Base-by-base conservation (phyloP, 2,113 vertebrate genomes). In the Patagioenas fasciata region DNA sequence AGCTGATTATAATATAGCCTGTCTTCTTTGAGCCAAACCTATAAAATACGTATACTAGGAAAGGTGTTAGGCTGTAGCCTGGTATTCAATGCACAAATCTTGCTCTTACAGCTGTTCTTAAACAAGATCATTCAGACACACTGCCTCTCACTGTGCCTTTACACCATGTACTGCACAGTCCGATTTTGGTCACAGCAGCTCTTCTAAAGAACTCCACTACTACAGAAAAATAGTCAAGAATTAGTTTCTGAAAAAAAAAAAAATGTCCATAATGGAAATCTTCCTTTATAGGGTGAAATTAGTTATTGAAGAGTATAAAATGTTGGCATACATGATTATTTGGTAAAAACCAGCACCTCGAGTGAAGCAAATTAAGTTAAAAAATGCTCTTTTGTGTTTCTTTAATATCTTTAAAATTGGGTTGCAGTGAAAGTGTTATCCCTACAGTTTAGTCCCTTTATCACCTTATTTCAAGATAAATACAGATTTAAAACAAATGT, bases 21-120 rank as follows among this genome's bases (percentile, higher is more conserved):
- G 42, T 61, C 53, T 91, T 82, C n/a, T 58, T 88, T 38, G 47
- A 95, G 77, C 77, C 89, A 96, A 94, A 80, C 10, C 31, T 82
- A 61, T 95, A 89, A 94, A 96, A 88, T 48, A 66, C 0, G 0
- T 36, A 13, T 74, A 64, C 19, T 62, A 85, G 31, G 32, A 87
- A 95, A 93, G 58, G 87, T 93, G 80, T 71, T 73, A 62, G 17
- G 13, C 42, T 82, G 13, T 24, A 94, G 44, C 10, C 10, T 84
- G 21, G 15, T 81, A 67, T 88, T 89, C 40, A 88, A 10, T 40
- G 23, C 28, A 50, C 24, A 85, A 60, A 64, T 78, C 40, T 82
- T 82, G 25, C 9, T 93, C 66, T 87, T 50, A 57, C 11, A 75
- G 34, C n/a, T 92, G 12, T 48, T 94, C 51, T 81, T 89, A 51